Base-by-base conservation (phyloP, 2,797 vertebrate species). In the Diceros bicornis region DNA sequence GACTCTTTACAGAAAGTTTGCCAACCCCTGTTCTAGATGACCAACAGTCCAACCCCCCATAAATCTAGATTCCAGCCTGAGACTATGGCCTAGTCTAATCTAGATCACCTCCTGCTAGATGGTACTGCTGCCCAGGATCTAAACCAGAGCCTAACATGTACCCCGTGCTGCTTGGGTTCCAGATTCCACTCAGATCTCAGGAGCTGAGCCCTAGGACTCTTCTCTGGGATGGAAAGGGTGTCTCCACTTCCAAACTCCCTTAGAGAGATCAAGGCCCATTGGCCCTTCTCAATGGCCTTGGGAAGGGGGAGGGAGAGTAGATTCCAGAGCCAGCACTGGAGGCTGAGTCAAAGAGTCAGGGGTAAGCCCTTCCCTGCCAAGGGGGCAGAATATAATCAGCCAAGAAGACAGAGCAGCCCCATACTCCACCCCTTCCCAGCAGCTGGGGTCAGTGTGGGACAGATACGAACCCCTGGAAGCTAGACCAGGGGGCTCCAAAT, bases 281-380 rank as follows among this genome's bases (percentile, higher is more conserved):
- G 59, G 79, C 64, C 27, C 69, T 97, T 89, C 74, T 95, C 71
- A 57, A 2, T 93, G 89, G 95, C 97, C 97, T 97, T 98, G 95
- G 93, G 78, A 94, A 92, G 34, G 59, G 59, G 71, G 44, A 95
- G 37, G 95, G 57, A 96, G 81, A 84, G 69, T 69, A 83, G 93
- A 95, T 94, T 94, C 94, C 83, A 95, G 96, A 93, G 92, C 91
- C 44, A 71, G 61, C 71, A 75, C 66, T 85, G 83, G 86, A 96
- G 62, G 78, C 92, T 87, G 74, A 84, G 91, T 96, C 97, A 96
- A 93, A 90, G 89, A 89, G 92, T 96, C 89, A 96, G 71, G 83
- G 94, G 68, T 96, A 79, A 96, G 44, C 37, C 57, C 71, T 94
- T 91, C 62, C 29, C 34, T 81, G 77, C 90, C 94, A 95, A 95